These are phyloP conservation scores for Dermatophagoides farinae DNA, from an alignment of 1,140 invertebrate genomes.

Conservation along the genomic window DNA sequence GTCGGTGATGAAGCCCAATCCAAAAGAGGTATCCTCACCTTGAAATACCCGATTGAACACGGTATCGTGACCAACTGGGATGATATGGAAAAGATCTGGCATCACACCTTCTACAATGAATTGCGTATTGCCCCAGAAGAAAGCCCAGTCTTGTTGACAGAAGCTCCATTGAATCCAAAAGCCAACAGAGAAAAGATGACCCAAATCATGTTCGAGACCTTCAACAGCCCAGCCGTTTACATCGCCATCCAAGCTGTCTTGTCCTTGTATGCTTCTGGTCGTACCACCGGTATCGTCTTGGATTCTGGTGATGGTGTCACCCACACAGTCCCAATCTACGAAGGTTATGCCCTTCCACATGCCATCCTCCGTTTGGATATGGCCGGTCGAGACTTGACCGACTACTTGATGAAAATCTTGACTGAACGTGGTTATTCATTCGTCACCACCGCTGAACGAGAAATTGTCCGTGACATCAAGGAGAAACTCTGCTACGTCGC, in stretches of 20 bases:
- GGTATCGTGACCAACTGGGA: constrained; percentile 39
- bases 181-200: constrained; percentile 75
- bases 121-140: constrained; percentile 86
- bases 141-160: constrained; percentile 71
- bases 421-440: constrained; percentile 37
- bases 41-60: constrained; percentile 41
- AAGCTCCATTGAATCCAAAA: constrained; percentile 75
- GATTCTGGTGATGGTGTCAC: constrained; percentile 37
- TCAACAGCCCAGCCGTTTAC: constrained; percentile 39
- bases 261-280: constrained; percentile 32
- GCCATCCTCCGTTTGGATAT: constrained; percentile 36
- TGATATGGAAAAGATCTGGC: constrained; percentile 40
- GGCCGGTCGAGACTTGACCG: constrained; percentile 37
- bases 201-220: constrained; percentile 79
- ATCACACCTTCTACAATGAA: constrained; percentile 51
- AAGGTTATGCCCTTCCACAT: constrained; percentile 37
- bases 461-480: constrained; percentile 36
- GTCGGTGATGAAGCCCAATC: constrained; percentile 65
- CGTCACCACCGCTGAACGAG: constrained; percentile 31
- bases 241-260: constrained; percentile 34
- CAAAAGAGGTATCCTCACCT: constrained; percentile 50
- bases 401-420: constrained; percentile 34
- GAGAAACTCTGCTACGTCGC: constrained; percentile 25
- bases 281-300: constrained; percentile 36
- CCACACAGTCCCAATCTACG: constrained; percentile 37